Base-by-base conservation (phyloP, 2,888 invertebrate species). In the Thereva nobilitata region DNA sequence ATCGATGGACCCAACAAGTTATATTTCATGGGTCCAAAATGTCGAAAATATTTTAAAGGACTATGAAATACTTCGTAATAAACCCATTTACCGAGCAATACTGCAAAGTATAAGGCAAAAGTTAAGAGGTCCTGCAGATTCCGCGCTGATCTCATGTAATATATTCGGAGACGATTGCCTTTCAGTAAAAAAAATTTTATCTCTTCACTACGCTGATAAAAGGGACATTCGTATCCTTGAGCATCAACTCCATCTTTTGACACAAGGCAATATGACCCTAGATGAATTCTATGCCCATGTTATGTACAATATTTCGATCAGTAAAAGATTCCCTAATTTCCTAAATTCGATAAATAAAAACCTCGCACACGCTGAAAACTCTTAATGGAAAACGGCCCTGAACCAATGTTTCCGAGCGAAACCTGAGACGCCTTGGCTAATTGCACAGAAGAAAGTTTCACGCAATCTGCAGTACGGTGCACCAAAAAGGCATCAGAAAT, bases 241-340 rank as follows among this genome's bases (percentile, higher is more conserved):
- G 49, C 40, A 59, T 12, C 59, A 59, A 23, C 45, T 53, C 5
- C 35, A 35, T 38, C 23, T 35, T 38, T 8, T 23, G 9, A n/a
- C 38, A 23, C 53, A 53, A 50, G 23, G 34, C 45, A 47, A 34
- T 45, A 57, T 55, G 38, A 54, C 23, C 8, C 5, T 64, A 7
- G 52, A 63, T 41, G 50, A 50, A 23, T 63, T 63, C 38, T 64
- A 64, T 50, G 70, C n/a, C n/a, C n/a, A n/a, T n/a, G n/a, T n/a
- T n/a, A n/a, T n/a, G n/a, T n/a, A n/a, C n/a, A n/a, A n/a, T n/a
- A n/a, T n/a, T n/a, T n/a, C n/a, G n/a, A n/a, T n/a, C n/a, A n/a
- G n/a, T n/a, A n/a, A n/a, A n/a, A n/a, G n/a, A n/a, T n/a, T n/a
- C n/a, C n/a, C n/a, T n/a, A n/a, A n/a, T n/a, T n/a, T n/a, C n/a